Percentiles rank a stretch among this genome's conserved stretches.
Evolutionary conservation across 2,113 vertebrate species (phyloP).

Genomic region (Andinoacara biseriatus): DNA sequence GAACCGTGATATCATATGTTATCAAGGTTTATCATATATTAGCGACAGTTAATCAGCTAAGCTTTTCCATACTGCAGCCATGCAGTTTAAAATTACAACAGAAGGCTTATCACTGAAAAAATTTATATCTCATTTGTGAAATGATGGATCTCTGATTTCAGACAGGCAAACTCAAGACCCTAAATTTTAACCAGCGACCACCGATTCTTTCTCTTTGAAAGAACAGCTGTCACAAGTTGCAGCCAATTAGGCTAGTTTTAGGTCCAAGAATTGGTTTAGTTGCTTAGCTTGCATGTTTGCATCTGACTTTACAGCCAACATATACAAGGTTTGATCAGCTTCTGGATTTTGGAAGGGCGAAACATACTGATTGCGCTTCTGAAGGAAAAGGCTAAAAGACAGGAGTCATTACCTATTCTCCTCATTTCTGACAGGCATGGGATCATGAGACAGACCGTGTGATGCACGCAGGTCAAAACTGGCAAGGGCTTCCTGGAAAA

Average conservation of each 20-base stretch:
- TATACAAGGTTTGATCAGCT: background rate
- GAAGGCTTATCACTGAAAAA: background rate
- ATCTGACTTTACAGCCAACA: background rate
- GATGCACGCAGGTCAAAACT: slow-evolving; percentile 70
- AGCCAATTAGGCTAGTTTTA: background rate
- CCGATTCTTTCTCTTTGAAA: background rate
- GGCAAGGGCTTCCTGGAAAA: slow-evolving; percentile 72
- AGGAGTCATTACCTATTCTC: slow-evolving; percentile 66
- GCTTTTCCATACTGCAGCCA: background rate
- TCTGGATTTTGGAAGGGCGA: background rate
- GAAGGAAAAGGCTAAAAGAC: background rate
- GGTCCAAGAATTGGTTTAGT: background rate
- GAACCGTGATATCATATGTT: background rate
- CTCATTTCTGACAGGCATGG: slow-evolving; percentile 69
- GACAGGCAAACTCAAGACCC: background rate
- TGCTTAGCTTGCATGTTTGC: background rate
- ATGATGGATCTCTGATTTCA: background rate
- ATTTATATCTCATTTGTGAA: background rate
- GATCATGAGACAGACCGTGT: slow-evolving; percentile 71
- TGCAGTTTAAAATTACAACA: background rate
- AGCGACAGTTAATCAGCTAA: background rate
- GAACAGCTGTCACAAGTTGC: background rate
- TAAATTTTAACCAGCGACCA: background rate
- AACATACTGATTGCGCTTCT: background rate
- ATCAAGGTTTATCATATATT: too few relatives aligned